phyloP scores from a whole-genome alignment of 2,797 vertebrate species.

The Mus caroli region DNA sequence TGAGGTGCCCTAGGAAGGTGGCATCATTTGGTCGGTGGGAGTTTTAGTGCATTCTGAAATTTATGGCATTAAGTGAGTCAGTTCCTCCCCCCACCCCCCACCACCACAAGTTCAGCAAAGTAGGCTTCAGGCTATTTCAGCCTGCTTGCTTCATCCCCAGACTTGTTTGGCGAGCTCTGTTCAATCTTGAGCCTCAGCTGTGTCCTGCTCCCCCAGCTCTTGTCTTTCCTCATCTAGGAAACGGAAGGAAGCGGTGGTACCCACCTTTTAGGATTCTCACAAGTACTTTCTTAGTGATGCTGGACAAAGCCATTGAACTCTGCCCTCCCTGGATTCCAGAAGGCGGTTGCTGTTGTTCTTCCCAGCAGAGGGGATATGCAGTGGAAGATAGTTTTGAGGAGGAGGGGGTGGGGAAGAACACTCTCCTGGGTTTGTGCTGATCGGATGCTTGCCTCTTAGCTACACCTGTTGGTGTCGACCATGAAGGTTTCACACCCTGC shows the following conservation, averaged over 20 bases:
- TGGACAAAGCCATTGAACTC: fast-evolving
- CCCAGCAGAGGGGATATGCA: background rate
- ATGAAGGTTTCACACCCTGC: background rate
- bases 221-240: background rate
- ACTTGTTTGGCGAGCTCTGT: background rate
- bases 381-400: background rate
- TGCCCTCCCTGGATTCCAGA: background rate
- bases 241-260: background rate
- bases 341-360: background rate
- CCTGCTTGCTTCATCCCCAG: fast-evolving
- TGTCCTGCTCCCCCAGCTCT: background rate
- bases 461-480: background rate
- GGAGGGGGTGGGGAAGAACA: background rate
- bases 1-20: background rate
- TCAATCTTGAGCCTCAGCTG: background rate
- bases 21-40: background rate
- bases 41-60: background rate
- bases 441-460: background rate
- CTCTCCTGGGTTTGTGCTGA: background rate
- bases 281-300: background rate
- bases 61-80: background rate
- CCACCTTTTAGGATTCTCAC: background rate
- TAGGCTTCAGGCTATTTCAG: background rate
- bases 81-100: background rate
- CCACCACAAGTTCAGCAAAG: background rate